These are phyloP conservation scores for Pangasius djambal DNA, from an alignment of 2,797 vertebrate species.

Conservation along the genomic window DNA sequence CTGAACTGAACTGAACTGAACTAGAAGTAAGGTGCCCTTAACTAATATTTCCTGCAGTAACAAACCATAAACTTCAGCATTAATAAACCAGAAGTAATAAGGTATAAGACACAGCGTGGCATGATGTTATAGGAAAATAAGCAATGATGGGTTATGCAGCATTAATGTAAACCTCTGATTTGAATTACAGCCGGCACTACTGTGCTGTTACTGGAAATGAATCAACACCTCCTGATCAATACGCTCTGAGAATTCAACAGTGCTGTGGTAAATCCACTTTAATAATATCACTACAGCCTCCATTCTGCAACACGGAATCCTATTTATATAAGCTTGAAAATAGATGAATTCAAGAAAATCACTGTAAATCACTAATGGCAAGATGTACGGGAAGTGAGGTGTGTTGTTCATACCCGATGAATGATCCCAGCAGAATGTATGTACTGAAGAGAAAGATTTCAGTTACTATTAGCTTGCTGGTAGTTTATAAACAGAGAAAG, in stretches of 20 bases:
- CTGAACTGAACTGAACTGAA: not conserved
- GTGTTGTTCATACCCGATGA: slow-evolving; percentile 77
- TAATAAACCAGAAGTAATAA: not conserved
- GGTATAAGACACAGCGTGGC: not conserved
- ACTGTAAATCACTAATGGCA: too few species aligned
- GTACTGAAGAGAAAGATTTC: slow-evolving; percentile 70
- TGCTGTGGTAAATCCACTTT: not conserved
- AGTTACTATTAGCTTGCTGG: not conserved
- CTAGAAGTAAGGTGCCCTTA: not conserved
- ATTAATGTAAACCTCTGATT: slow-evolving; percentile 4
- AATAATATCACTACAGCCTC: not conserved
- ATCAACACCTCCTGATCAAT: not conserved
- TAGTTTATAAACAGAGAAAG: not conserved
- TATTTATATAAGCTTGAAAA: not conserved
- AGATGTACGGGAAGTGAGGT: not conserved
- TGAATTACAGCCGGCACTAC: not conserved
- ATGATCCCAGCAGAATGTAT: slow-evolving; percentile 85
- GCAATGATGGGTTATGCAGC: not conserved
- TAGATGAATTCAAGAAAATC: not conserved
- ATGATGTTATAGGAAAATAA: not conserved
- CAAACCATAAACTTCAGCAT: not conserved
- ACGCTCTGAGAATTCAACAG: not conserved
- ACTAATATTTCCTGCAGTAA: not conserved
- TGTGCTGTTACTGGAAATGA: not conserved
- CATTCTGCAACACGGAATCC: not conserved